Evolutionary conservation across 2,113 vertebrate genomes (phyloP), one percentile per base, ranked within the genome.

Genomic region (Ploceus nigricollis): DNA sequence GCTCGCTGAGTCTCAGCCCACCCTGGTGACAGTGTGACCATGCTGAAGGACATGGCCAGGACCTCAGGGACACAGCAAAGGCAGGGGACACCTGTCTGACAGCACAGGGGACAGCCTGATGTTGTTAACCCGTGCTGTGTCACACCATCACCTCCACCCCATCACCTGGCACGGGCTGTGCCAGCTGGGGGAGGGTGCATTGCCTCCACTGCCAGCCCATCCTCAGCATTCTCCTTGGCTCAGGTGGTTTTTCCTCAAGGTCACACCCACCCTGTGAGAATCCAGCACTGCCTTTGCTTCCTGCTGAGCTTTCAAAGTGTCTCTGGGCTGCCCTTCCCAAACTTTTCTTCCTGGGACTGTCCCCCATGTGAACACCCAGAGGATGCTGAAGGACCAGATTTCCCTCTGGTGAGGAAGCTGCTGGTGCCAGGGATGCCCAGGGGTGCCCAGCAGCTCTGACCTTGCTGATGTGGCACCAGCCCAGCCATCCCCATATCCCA

Each of bases 201-300:
- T 0, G 3, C 16, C 71, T 45, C 20, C 25, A 4, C 17, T 28
- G 25, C 54, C 37, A 10, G 6, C 5, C 64, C 0, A 0, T 25
- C 65, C 45, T 0, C 0, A 66, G 20, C 3, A 50, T 3, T 60
- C 54, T n/a, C 45, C 75, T 44, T 28, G 65, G 51, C 56, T 73
- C 35, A 1, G 15, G 12, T 28, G 22, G 1, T 18, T 42, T 58
- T 13, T 47, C 20, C 18, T 33, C 50, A 8, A 3, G 22, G 12
- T 39, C 40, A 63, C 30, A 54, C 10, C 23, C 23, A 70, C 10
- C 8, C 44, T 54, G 39, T 50, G 51, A 31, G 48, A 75, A 25
- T 23, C 63, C 35, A 21, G 37, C 15, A 6, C 10, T 51, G 71
- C 48, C 30, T 80, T 60, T 42, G 53, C 58, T 65, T 72, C 54